A percentile compares a stretch with the other conserved stretches of the same genome.
Conservation (phyloP, 2,888 invertebrate species). For the Eilema caniola region DNA sequence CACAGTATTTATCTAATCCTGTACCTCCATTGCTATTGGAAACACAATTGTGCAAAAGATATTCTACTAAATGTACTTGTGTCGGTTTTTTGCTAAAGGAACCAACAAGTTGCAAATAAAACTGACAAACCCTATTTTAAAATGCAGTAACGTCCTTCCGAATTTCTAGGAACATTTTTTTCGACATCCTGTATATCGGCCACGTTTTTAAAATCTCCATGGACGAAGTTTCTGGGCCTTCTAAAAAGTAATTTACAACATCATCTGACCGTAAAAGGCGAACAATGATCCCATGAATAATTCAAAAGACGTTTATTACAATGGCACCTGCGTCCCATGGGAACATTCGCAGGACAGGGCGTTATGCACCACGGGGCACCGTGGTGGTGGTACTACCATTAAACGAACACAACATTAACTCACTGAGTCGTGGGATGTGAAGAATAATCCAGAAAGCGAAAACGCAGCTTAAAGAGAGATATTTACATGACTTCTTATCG, state of each 20-base stretch:
- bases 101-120: not conserved
- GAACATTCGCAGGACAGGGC: slow-evolving; percentile 69
- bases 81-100: not conserved
- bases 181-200: not conserved
- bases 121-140: not conserved
- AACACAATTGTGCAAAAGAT: too few relatives aligned
- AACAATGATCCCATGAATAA: slow-evolving; percentile 72
- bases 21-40: too few relatives aligned
- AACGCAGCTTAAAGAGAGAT: not conserved
- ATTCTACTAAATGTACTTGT: not conserved
- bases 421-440: slow-evolving; percentile 33
- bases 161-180: slow-evolving; percentile 18
- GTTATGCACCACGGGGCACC: slow-evolving; percentile 65
- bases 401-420: slow-evolving; percentile 39
- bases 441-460: slow-evolving; percentile 24
- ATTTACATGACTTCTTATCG: not conserved
- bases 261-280: slow-evolving; percentile 59
- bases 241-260: slow-evolving; percentile 53
- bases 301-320: slow-evolving; percentile 64
- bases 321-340: slow-evolving; percentile 75
- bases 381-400: slow-evolving; percentile 46
- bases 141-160: not conserved
- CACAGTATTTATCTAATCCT: too few relatives aligned
- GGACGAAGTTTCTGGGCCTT: slow-evolving; percentile 39
- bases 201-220: slow-evolving; percentile 13